Evolutionary conservation across 53 echinoderm and acorn worm genomes (phyloP), one percentile per base, ranked within the genome.

Genomic region (Actinopyga echinites): DNA sequence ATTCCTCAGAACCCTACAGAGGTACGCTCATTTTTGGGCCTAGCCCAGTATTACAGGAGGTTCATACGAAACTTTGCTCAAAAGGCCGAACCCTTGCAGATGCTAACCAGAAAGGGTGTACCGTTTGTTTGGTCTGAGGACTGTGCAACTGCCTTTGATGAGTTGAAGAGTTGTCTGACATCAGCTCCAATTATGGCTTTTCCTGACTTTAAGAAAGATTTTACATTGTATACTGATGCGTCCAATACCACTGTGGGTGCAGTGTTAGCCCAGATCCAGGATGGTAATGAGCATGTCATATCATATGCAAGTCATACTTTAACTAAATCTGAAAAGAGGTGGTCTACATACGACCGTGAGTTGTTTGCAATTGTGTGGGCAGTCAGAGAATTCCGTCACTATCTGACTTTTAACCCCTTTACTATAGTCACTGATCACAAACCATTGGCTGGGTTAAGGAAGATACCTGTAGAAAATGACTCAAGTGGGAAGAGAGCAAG

Each of bases 341-440:
- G 86, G 86, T 86, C 80, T 8, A 86, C 79, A n/a, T n/a, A n/a
- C n/a, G n/a, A n/a, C n/a, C n/a, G n/a, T n/a, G n/a, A n/a, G n/a
- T n/a, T n/a, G n/a, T 5, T 64, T 56, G 87, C 87, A 6, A 80
- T 86, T 43, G 87, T 86, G 6, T 86, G 87, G 87, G 57, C 81
- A 30, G 69, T 86, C 0, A 68, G 81, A 17, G 67, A 86, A 55
- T 86, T 86, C 42, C 23, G 49, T 3, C 87, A 86, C 23, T 94
- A 91, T 61, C 79, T 92, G 0, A 20, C 58, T 0, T 32, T 40
- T 26, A 55, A 81, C 8, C 55, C 13, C 0, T 91, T 94, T 83
- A 61, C 37, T 24, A 89, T 93, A 22, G 65, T 89, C 20, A 93
- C 94, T 8, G 94, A 93, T 52, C 94, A 91, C 29, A 91, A 93